Evolutionary conservation across 2,113 vertebrate species (phyloP).

Genomic region (Uropsilus gracilis): DNA sequence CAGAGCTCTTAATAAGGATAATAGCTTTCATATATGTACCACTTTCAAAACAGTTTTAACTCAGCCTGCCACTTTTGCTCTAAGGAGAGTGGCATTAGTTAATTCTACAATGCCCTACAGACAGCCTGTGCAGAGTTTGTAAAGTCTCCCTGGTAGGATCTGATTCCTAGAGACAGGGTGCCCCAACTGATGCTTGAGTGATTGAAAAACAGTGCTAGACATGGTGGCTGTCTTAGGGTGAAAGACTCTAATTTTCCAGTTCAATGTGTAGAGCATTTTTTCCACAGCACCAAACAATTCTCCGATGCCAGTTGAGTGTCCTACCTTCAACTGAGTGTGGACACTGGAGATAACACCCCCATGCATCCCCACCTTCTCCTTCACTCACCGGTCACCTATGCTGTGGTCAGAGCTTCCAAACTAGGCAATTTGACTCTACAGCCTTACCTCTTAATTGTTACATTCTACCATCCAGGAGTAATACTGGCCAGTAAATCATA

Average conservation of each 20-base stretch:
- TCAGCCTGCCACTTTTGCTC: background rate
- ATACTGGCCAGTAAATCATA: background rate
- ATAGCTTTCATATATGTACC: background rate
- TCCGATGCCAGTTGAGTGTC: background rate
- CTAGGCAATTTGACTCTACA: background rate
- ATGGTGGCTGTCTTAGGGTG: background rate
- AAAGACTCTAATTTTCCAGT: background rate
- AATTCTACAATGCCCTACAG: background rate
- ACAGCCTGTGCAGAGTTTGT: background rate
- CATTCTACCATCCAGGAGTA: background rate
- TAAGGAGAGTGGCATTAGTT: background rate
- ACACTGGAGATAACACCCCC: background rate
- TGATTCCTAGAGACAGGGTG: background rate
- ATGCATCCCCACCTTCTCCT: no score
- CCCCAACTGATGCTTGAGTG: background rate
- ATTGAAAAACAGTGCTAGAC: background rate
- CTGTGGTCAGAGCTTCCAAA: background rate
- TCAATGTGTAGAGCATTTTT: background rate
- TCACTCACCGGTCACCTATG: no score
- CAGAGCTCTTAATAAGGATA: conserved; percentile 56
- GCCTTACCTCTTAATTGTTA: background rate
- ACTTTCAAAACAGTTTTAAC: background rate
- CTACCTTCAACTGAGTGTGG: background rate
- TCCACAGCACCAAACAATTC: background rate
- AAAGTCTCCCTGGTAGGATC: background rate